Conservation (phyloP, 2,797 vertebrate species). For the Pseudochromis fuscus region DNA sequence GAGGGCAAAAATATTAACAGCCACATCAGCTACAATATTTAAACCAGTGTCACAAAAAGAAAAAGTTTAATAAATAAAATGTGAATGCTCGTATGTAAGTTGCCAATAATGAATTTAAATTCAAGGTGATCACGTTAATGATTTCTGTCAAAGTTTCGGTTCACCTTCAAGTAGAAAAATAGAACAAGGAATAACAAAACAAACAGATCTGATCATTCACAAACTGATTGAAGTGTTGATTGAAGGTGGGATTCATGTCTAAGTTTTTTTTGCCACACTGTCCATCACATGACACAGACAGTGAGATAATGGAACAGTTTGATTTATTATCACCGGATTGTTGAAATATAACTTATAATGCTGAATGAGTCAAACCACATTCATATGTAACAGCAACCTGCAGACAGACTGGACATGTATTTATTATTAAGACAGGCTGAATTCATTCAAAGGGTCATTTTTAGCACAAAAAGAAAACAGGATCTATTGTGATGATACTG, state of each 20-base stretch:
- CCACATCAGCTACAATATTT: conserved; percentile 50
- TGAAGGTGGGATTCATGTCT: conserved; percentile 1
- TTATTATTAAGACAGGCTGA: conserved; percentile 27
- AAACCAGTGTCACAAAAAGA: conserved; percentile 53
- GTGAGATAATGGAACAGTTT: conserved; percentile 41
- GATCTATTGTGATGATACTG: conserved; percentile 16
- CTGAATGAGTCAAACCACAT: conserved; percentile 32
- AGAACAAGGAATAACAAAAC: not conserved
- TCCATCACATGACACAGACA: conserved; percentile 1
- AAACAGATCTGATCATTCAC: conserved; percentile 4
- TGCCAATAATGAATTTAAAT: conserved; percentile 19
- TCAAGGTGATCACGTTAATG: conserved; percentile 11
- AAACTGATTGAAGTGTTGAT: conserved; percentile 8
- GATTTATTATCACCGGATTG: not conserved
- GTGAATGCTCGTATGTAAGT: conserved; percentile 43
- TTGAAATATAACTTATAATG: conserved; percentile 9
- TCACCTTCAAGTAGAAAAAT: not conserved
- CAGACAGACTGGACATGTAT: conserved; percentile 15
- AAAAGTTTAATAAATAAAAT: conserved; percentile 64
- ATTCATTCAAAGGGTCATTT: conserved; percentile 47
- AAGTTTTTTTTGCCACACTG: not conserved
- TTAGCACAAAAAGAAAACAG: conserved; percentile 4
- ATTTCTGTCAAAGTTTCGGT: conserved; percentile 9
- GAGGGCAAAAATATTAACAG: conserved; percentile 59
- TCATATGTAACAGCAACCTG: conserved; percentile 62